These are phyloP conservation scores for Gallinago paraguaiae DNA, from an alignment of 2,113 vertebrate species.

Conservation along the genomic window DNA sequence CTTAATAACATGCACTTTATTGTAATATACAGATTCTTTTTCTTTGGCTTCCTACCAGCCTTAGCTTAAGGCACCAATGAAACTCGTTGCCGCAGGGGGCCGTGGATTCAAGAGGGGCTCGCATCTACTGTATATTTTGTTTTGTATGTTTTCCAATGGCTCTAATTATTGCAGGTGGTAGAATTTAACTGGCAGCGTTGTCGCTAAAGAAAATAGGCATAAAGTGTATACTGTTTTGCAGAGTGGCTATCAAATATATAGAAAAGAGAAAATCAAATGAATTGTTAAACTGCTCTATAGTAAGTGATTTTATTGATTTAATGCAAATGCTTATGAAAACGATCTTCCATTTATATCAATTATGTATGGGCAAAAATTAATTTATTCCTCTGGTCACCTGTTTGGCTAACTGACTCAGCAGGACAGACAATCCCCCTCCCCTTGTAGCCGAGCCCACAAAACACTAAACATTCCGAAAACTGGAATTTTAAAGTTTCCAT, in stretches of 20 bases:
- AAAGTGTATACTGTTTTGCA: slow-evolving; percentile 53
- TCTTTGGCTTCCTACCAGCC: slow-evolving; percentile 66
- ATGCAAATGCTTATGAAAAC: slow-evolving; percentile 70
- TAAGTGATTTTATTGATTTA: slow-evolving; percentile 75
- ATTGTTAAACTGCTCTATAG: slow-evolving; percentile 66
- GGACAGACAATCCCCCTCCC: slow-evolving; percentile 37
- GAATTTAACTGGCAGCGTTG: slow-evolving; percentile 55
- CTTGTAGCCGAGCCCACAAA: neutral
- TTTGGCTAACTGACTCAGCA: slow-evolving; percentile 62
- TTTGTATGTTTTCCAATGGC: slow-evolving; percentile 56
- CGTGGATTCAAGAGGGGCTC: slow-evolving; percentile 42
- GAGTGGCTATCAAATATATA: slow-evolving; percentile 52
- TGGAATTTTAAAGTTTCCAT: slow-evolving; percentile 28
- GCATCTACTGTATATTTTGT: slow-evolving; percentile 55
- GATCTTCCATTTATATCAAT: slow-evolving; percentile 71
- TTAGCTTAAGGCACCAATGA: slow-evolving; percentile 67
- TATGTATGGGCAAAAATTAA: slow-evolving; percentile 72
- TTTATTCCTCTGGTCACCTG: slow-evolving; percentile 70
- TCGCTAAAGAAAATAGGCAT: slow-evolving; percentile 52
- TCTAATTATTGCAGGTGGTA: slow-evolving; percentile 67
- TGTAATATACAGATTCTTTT: slow-evolving; percentile 69
- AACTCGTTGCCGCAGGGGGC: slow-evolving; percentile 39
- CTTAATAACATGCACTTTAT: slow-evolving; percentile 70
- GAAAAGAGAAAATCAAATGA: slow-evolving; percentile 71
- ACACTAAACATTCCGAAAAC: neutral